A percentile compares a stretch with the other conserved stretches of the same genome.
Evolutionary conservation across 2,888 invertebrate species (phyloP).

Genomic region (Volucella inflata): DNA sequence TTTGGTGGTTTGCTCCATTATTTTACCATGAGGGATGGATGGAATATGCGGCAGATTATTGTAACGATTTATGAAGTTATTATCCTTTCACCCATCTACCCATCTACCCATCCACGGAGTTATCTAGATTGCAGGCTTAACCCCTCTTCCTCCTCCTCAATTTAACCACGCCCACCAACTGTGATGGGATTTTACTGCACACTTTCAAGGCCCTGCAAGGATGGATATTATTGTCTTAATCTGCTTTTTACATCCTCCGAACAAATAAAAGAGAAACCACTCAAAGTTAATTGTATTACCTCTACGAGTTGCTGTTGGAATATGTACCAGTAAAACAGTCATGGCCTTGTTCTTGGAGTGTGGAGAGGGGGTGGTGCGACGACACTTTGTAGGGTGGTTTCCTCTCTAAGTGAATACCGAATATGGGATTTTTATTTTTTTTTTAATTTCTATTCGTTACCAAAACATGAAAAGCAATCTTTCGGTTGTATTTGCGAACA

Average conservation of each 20-base stretch:
- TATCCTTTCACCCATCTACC: neutral
- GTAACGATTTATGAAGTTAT: slow-evolving; percentile 44
- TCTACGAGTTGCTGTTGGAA: neutral
- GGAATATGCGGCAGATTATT: slow-evolving; percentile 30
- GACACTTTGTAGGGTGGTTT: no score
- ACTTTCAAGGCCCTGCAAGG: neutral
- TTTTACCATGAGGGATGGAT: neutral
- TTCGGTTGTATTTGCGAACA: no score
- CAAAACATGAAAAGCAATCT: no score
- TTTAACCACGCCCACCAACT: slow-evolving; percentile 31
- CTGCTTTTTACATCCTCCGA: slow-evolving; percentile 29
- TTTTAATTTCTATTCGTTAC: no score
- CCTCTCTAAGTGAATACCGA: no score
- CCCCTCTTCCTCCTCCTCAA: neutral
- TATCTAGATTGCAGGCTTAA: neutral
- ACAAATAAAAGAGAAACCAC: slow-evolving; percentile 41
- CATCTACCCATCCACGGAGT: neutral
- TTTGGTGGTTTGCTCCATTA: slow-evolving; percentile 1
- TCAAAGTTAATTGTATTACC: slow-evolving; percentile 48
- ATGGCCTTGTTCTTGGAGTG: no score
- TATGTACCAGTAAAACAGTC: no score
- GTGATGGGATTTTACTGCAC: slow-evolving; percentile 21
- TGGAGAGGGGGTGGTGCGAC: no score
- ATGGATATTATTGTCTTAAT: slow-evolving; percentile 39
- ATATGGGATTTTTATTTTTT: no score